Evolutionary conservation across 2,797 vertebrate genomes (phyloP).

Genomic region (Neostethus bicornis): DNA sequence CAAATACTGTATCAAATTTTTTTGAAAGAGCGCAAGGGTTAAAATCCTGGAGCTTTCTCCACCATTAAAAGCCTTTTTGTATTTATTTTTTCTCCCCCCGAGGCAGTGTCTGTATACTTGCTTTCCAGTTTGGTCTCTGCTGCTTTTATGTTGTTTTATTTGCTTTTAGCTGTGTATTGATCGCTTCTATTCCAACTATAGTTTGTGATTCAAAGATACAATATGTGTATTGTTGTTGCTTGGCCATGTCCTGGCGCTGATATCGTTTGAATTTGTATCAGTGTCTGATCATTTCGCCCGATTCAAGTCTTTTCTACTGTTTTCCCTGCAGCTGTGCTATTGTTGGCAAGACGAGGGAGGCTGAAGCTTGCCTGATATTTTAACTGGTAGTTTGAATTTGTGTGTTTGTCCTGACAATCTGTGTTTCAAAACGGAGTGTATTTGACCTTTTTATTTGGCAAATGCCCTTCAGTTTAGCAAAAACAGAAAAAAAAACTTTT

Average conservation of each 20-base stretch:
- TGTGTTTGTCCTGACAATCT: background rate
- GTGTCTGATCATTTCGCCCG: background rate
- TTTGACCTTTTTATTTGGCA: background rate
- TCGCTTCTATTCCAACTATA: conserved; percentile 40
- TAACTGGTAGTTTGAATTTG: no score
- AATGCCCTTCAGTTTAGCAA: background rate
- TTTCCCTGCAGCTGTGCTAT: background rate
- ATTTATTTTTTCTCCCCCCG: conserved; percentile 22
- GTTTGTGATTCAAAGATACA: conserved; percentile 51
- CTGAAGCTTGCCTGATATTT: background rate
- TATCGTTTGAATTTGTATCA: conserved; percentile 30
- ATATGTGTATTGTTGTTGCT: conserved; percentile 33
- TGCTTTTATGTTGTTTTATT: conserved; percentile 51
- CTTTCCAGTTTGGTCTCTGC: conserved; percentile 46
- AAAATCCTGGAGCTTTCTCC: background rate
- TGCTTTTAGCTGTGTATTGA: conserved; percentile 58
- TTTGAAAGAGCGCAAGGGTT: background rate
- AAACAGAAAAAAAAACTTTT: no score
- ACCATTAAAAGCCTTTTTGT: conserved; percentile 13
- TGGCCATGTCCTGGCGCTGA: conserved; percentile 29
- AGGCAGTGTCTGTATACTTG: conserved; percentile 11
- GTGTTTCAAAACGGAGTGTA: background rate
- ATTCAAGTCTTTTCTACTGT: conserved; percentile 1
- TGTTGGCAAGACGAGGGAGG: background rate
- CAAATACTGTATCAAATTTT: conserved; percentile 29